Evolutionary conservation across 2,113 vertebrate genomes (phyloP), one percentile per base, ranked within the genome.

Genomic region (Aythya baeri): DNA sequence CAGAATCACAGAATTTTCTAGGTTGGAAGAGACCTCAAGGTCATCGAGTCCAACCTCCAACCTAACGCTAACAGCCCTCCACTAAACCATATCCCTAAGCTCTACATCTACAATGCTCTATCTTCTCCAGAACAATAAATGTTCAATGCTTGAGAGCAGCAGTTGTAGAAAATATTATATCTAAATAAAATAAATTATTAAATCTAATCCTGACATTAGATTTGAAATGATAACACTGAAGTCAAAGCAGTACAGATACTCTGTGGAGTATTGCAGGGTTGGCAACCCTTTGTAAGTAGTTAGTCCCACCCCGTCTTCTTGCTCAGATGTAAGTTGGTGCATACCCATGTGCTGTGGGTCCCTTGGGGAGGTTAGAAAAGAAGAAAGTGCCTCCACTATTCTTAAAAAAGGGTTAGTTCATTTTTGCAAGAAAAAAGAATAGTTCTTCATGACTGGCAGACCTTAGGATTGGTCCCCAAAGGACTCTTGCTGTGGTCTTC

Each of bases 401-500:
- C 55, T 43, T 67, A 13, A 27, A 88, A 68, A 77, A 7, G 3
- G 1, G 6, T 34, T 86, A 18, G 4, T 11, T 61, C 34, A 25
- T 41, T 34, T 34, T 43, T 72, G 2, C 4, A 71, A 63, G 23
- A 8, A 65, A 36, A 52, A 79, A 38, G 27, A 83, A 32, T 17
- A 57, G 1, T 5, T 12, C 6, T 55, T 50, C 6, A 3, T 66
- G 54, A 65, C 34, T 38, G 58, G 7, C 32, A 54, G 46, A 29
- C 8, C 11, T 52, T 13, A 52, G 50, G 32, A 22, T 3, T 62
- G 14, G 32, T n/a, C 21, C 32, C 32, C 32, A 70, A 13, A 74
- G 0, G 1, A 34, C 17, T 22, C 32, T 41, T 55, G 4, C 54
- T 65, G 16, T 46, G 29, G 3, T 81, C 49, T 43, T 52, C 50